Base-by-base conservation (phyloP, 2,888 invertebrate genomes). In the Epistrophe eligans region DNA sequence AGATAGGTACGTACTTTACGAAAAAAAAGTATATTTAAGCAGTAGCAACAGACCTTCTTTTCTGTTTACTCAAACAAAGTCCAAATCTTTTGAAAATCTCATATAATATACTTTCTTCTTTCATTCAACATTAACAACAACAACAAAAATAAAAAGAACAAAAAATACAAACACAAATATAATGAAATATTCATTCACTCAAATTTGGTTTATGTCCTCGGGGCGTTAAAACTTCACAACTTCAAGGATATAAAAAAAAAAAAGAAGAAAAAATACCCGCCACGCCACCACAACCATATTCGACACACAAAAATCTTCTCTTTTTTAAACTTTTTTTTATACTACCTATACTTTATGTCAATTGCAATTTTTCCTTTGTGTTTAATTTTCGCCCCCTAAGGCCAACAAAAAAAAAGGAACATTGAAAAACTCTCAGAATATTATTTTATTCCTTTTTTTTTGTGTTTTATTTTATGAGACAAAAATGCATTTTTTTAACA, bases 191-290 rank as follows among this genome's bases (percentile, higher is more conserved):
- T 83, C 87, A 87, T 79, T 76, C 71, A 62, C 72, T 76, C 40
- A 87, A 87, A 87, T 83, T 87, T 79, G 74, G 82, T 87, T 87
- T 87, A 76, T 87, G 79, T 83, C 87, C 72, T 79, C 9, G 58
- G 35, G 87, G 82, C 64, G 64, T 43, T 55, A 66, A 48, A 64
- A 77, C 38, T 67, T 58, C 64, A 64, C 45, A 72, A 70, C 79
- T 66, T 77, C 24, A 62, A 62, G 40, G n/a, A 62, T 40, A 43
- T 4, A 60, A 40, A 6, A 60, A 35, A 43, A 52, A 60, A 40
- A 6, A 60, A 35, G 35, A 52, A 79, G 11, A 43, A 48, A 28
- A 43, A 45, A 64, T 9, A 35, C 6, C 38, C 60, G 52, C 66
- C 72, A 19, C 67, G 24, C 24, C 24, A 24, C 67, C 52, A 24